phyloP scores from a whole-genome alignment of 2,797 vertebrate genomes.

The Sus cebifrons region DNA sequence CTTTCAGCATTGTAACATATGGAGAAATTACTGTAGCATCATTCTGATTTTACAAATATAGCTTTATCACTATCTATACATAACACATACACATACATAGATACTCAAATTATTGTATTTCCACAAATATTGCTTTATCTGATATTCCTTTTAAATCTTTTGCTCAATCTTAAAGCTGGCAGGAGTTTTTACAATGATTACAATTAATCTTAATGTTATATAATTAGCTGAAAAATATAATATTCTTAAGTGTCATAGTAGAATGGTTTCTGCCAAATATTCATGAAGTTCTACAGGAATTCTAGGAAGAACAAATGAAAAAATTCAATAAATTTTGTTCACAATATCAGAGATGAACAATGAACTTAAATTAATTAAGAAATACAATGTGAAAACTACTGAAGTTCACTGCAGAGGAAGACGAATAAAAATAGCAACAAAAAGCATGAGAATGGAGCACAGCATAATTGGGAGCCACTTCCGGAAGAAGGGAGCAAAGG shows the following conservation, averaged over 20 bases:
- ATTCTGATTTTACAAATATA: background rate
- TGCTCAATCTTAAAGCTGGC: background rate
- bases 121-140: background rate
- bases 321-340: background rate
- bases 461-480: too few species aligned
- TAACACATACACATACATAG: fast-evolving
- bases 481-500: too few species aligned
- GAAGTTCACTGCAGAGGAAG: background rate
- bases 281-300: background rate
- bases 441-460: background rate
- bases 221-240: background rate
- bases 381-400: background rate
- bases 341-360: background rate
- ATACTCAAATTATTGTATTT: background rate
- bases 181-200: background rate
- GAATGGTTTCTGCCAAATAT: background rate
- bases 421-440: background rate
- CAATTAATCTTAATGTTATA: background rate
- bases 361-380: background rate
- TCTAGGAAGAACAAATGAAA: background rate
- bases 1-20: background rate
- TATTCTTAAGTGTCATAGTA: background rate
- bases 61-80: background rate
- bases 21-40: background rate
- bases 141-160: background rate